These are phyloP conservation scores for Chionodraco myersi DNA, from an alignment of 2,113 vertebrate genomes.

Conservation along the genomic window DNA sequence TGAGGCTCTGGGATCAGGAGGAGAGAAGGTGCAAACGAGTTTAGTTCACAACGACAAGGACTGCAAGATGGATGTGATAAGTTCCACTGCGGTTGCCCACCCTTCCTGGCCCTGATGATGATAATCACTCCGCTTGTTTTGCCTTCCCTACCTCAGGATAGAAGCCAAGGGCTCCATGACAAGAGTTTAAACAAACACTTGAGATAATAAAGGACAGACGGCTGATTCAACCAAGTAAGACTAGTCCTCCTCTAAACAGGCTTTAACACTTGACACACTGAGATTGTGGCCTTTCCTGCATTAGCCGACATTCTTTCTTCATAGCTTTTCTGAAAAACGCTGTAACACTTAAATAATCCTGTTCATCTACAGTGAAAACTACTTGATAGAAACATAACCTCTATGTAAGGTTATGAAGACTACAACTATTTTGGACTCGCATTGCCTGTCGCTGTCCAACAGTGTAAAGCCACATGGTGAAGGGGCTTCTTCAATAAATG, in stretches of 20 bases:
- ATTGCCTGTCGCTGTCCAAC: background rate
- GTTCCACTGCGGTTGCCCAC: conserved; percentile 48
- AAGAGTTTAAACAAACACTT: conserved; percentile 66
- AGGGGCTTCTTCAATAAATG: background rate
- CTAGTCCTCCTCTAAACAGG: conserved; percentile 22
- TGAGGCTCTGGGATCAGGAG: conserved; percentile 49
- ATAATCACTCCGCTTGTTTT: conserved; percentile 71
- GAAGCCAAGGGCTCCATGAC: conserved; percentile 57
- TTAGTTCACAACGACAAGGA: conserved; percentile 48
- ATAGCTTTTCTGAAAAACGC: background rate
- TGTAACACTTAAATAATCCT: background rate
- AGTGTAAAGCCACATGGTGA: background rate
- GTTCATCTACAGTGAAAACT: background rate
- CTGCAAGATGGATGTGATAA: conserved; percentile 58
- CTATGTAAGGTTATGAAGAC: background rate
- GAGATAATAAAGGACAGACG: conserved; percentile 53
- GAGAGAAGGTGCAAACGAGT: conserved; percentile 66
- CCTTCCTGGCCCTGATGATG: conserved; percentile 72
- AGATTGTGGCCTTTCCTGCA: background rate
- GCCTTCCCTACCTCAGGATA: conserved; percentile 47
- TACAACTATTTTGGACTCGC: background rate
- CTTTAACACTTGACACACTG: conserved; percentile 7
- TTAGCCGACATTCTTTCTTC: conserved; percentile 7
- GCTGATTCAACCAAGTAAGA: conserved; percentile 32
- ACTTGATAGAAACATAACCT: background rate